Conservation (phyloP, 2,888 invertebrate genomes). For the Branchinecta sandiegonensis region DNA sequence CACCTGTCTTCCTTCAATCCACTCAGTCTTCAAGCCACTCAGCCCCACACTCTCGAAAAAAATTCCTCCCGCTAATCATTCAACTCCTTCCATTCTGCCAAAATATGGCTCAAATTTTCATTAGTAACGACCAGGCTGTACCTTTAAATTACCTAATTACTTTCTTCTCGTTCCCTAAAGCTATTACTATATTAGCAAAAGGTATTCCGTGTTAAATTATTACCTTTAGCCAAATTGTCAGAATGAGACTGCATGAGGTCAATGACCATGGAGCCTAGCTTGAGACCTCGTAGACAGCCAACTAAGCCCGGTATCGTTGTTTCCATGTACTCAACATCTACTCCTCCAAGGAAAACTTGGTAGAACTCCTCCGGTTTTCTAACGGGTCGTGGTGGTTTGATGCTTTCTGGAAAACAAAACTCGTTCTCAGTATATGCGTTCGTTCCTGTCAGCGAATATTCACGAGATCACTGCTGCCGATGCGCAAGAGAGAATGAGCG, state of each 20-base stretch:
- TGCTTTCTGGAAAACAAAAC: constrained; percentile 48
- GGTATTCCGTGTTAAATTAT: constrained; percentile 24
- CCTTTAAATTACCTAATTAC: too few species aligned
- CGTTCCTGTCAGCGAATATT: neutral
- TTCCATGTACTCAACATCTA: constrained; percentile 55
- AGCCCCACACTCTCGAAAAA: too few species aligned
- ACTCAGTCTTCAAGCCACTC: too few species aligned
- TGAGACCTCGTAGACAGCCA: constrained; percentile 71
- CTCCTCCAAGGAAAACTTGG: constrained; percentile 68
- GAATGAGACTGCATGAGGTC: constrained; percentile 17
- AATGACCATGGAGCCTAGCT: constrained; percentile 55
- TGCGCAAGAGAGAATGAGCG: too few species aligned
- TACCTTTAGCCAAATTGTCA: constrained; percentile 39
- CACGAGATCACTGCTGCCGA: constrained; percentile 27
- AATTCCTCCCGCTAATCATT: too few species aligned
- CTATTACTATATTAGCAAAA: too few species aligned
- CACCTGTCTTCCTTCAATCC: too few species aligned
- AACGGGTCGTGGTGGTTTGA: constrained; percentile 73
- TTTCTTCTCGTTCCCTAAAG: too few species aligned
- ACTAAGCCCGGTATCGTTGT: constrained; percentile 53
- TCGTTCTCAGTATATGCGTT: too few species aligned
- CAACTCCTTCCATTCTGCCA: too few species aligned
- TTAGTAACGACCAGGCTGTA: too few species aligned
- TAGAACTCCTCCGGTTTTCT: constrained; percentile 79
- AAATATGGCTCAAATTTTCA: too few species aligned